Conservation (phyloP, 2,113 vertebrate species). For the Erythrocercus mccallii region DNA sequence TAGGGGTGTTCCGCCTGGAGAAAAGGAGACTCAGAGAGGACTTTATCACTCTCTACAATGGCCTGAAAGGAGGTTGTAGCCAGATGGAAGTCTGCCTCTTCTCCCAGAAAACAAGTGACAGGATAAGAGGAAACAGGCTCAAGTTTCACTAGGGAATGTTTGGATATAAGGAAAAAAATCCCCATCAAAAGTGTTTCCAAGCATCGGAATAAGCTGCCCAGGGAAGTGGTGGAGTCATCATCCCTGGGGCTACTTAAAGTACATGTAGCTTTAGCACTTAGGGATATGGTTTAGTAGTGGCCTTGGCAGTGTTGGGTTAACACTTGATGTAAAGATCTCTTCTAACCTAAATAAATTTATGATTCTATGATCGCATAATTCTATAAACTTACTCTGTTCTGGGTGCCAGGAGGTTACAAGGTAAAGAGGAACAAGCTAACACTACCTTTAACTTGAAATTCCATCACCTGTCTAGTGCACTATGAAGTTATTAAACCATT, state of each 20-base stretch:
- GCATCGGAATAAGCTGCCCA: background rate
- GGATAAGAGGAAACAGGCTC: background rate
- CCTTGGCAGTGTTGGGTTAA: background rate
- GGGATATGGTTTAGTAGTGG: background rate
- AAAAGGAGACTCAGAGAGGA: background rate
- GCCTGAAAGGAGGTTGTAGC: background rate
- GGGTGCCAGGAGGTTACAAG: background rate
- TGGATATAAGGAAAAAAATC: background rate
- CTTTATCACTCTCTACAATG: background rate
- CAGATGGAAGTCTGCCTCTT: accelerated
- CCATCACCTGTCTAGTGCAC: background rate
- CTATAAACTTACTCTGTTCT: background rate
- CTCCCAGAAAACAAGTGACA: background rate
- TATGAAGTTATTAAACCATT: background rate
- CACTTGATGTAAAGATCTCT: background rate
- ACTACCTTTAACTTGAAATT: background rate
- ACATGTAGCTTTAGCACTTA: background rate
- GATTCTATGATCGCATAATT: background rate
- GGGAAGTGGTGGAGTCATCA: background rate
- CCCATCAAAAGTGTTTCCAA: background rate
- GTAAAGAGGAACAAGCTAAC: background rate
- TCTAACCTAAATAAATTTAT: background rate
- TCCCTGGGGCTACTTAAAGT: background rate
- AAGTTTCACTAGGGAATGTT: background rate
- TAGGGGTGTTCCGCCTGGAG: background rate